phyloP scores from a whole-genome alignment of 2,797 vertebrate species.

The Leucoraja ocellata region DNA sequence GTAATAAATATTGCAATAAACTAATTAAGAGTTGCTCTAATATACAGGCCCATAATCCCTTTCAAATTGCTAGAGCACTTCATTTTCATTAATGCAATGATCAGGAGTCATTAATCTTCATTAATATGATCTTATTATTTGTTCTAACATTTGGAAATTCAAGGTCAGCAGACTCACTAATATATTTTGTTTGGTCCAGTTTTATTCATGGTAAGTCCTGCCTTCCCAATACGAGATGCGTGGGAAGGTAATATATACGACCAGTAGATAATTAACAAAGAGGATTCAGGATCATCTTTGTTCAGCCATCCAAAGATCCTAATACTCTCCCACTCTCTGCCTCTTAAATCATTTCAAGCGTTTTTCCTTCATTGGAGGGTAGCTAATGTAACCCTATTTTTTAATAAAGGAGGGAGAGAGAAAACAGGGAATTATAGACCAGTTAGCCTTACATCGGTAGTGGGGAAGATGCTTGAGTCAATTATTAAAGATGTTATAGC shows the following conservation, averaged over 20 bases:
- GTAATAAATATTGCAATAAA: background rate
- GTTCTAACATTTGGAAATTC: background rate
- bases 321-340: background rate
- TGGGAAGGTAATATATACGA: background rate
- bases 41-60: background rate
- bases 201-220: background rate
- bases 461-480: too few species aligned
- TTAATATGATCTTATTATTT: conserved; percentile 17
- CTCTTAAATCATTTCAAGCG: background rate
- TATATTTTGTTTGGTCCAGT: background rate
- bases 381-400: too few species aligned
- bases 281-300: background rate
- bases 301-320: background rate
- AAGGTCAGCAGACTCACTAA: background rate
- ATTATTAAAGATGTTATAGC: too few species aligned
- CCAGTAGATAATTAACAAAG: background rate
- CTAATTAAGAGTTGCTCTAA: background rate
- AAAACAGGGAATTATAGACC: too few species aligned
- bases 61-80: background rate
- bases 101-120: conserved; percentile 29
- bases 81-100: conserved; percentile 27
- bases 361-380: background rate
- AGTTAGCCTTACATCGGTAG: too few species aligned
- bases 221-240: background rate
- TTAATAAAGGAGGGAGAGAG: too few species aligned